These are phyloP conservation scores for Myocastor coypus DNA, from an alignment of 2,113 vertebrate genomes.

Conservation along the genomic window DNA sequence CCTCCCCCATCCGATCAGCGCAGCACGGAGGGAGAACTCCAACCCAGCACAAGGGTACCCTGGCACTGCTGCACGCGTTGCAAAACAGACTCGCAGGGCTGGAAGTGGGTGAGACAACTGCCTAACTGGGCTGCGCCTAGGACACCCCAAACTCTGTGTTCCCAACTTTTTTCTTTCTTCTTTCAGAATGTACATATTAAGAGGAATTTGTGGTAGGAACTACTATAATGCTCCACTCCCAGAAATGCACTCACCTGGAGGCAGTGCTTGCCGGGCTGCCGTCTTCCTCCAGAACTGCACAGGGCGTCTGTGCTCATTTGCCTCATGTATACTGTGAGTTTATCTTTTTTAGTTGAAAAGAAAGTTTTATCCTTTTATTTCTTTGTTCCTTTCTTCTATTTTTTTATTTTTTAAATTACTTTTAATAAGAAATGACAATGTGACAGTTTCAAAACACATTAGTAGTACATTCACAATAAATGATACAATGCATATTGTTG, in stretches of 20 bases:
- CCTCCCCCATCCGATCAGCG: no score
- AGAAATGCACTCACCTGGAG: not conserved
- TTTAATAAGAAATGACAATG: no score
- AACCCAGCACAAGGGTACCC: not conserved
- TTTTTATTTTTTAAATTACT: no score
- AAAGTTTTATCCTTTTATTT: no score
- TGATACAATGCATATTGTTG: no score
- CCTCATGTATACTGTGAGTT: not conserved
- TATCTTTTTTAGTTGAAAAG: no score
- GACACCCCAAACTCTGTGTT: not conserved
- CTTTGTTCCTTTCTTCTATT: no score
- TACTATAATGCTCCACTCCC: not conserved
- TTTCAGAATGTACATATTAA: not conserved
- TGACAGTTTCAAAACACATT: no score
- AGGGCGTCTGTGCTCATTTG: not conserved
- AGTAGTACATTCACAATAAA: no score
- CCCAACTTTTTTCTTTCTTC: not conserved
- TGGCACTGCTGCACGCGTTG: not conserved
- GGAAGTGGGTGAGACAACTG: not conserved
- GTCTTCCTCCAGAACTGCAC: not conserved
- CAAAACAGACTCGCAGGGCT: not conserved
- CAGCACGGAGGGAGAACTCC: no score
- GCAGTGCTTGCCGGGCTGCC: not conserved
- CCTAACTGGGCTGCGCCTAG: not conserved
- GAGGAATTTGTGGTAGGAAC: not conserved